Conservation (phyloP, 2,113 vertebrate genomes). For the Scalopus aquaticus region DNA sequence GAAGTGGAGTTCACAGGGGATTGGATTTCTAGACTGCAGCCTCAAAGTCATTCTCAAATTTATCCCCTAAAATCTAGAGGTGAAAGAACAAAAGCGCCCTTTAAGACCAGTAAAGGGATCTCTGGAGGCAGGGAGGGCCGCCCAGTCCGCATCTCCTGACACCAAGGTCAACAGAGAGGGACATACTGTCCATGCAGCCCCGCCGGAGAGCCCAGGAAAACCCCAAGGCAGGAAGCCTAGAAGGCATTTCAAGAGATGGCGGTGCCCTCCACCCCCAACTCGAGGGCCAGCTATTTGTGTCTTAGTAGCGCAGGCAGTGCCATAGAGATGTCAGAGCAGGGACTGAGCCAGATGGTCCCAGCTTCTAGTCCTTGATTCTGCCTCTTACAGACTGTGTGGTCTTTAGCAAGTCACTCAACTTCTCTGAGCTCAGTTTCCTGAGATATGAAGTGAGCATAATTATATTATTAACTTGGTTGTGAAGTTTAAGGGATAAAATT, state of each 20-base stretch:
- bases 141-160: background rate
- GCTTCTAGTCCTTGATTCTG: background rate
- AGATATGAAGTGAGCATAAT: background rate
- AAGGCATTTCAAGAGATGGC: background rate
- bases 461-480: background rate
- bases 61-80: slow-evolving; percentile 19
- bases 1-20: background rate
- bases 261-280: background rate
- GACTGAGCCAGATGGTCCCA: background rate
- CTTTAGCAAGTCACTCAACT: background rate
- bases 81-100: slow-evolving; percentile 27
- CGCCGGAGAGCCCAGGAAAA: background rate
- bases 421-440: background rate
- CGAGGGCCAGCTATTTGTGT: background rate
- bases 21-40: background rate
- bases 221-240: background rate
- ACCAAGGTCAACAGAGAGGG: background rate
- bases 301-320: background rate
- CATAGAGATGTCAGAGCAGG: background rate
- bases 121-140: background rate
- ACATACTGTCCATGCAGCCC: background rate
- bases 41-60: slow-evolving; percentile 37
- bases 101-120: background rate
- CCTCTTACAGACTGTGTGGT: background rate
- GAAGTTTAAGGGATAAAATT: background rate